These are phyloP conservation scores for Tetrao urogallus DNA, from an alignment of 2,113 vertebrate species.

Conservation along the genomic window DNA sequence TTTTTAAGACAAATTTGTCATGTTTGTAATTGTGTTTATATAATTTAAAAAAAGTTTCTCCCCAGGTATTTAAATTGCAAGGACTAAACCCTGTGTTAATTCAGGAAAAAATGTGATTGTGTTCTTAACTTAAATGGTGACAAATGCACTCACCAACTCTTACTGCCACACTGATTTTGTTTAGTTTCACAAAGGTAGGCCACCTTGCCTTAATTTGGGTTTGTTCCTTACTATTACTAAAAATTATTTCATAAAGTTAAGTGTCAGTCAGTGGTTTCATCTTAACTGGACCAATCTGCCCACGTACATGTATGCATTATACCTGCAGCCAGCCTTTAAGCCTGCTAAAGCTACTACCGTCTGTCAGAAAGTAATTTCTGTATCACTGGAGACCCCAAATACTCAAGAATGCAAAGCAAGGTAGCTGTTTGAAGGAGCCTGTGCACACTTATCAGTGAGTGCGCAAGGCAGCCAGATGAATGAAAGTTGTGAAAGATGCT, in stretches of 20 bases:
- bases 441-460: background rate
- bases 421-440: background rate
- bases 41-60: background rate
- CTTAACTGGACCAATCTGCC: background rate
- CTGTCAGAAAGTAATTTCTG: background rate
- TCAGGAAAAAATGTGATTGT: background rate
- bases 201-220: background rate
- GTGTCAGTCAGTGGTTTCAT: background rate
- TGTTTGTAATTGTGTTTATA: background rate
- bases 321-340: background rate
- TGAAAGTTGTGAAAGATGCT: background rate
- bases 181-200: background rate
- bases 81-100: background rate
- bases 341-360: background rate
- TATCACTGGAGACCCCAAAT: background rate
- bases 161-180: background rate
- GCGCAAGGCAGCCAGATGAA: background rate
- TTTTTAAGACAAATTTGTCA: conserved; percentile 29
- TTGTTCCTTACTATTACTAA: background rate
- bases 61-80: background rate
- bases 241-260: background rate
- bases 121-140: background rate
- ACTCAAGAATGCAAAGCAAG: background rate
- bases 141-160: background rate
- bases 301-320: background rate